phyloP scores from a whole-genome alignment of 2,797 vertebrate species.

The Myotis vivesi region DNA sequence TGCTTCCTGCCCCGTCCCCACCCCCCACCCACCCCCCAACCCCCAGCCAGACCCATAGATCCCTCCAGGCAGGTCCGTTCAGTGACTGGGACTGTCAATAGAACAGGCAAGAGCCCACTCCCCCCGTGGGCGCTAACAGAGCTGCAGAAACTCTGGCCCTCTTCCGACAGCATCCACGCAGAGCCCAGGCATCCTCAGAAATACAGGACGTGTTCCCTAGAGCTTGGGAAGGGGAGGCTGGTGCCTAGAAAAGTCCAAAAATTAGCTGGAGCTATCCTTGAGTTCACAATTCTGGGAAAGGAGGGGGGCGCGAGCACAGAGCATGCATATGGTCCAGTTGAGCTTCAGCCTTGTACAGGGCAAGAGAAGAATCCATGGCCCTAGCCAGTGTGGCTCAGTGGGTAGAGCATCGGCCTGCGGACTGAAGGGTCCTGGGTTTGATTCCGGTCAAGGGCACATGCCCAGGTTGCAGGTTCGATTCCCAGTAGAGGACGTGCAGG shows the following conservation, averaged over 20 bases:
- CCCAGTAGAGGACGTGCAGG: no score
- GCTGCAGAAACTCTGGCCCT: background rate
- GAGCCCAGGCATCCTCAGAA: background rate
- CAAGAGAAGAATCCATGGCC: background rate
- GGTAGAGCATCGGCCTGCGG: no score
- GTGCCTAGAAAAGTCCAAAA: background rate
- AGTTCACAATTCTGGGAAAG: fast-evolving
- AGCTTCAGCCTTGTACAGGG: background rate
- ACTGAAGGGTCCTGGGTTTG: no score
- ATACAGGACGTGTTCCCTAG: background rate
- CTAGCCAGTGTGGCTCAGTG: no score
- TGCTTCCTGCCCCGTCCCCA: background rate
- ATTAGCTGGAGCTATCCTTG: background rate
- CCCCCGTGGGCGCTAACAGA: background rate
- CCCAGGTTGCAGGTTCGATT: no score
- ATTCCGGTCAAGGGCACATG: no score
- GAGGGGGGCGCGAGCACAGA: no score
- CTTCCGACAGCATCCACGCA: background rate
- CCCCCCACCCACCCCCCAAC: background rate
- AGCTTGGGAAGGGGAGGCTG: background rate
- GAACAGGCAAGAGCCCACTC: background rate
- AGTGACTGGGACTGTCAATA: background rate
- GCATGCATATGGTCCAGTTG: background rate
- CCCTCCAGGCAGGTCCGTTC: background rate
- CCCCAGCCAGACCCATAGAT: background rate